Evolutionary conservation across 2,113 vertebrate genomes (phyloP).

Genomic region (Coracopsis vasa): DNA sequence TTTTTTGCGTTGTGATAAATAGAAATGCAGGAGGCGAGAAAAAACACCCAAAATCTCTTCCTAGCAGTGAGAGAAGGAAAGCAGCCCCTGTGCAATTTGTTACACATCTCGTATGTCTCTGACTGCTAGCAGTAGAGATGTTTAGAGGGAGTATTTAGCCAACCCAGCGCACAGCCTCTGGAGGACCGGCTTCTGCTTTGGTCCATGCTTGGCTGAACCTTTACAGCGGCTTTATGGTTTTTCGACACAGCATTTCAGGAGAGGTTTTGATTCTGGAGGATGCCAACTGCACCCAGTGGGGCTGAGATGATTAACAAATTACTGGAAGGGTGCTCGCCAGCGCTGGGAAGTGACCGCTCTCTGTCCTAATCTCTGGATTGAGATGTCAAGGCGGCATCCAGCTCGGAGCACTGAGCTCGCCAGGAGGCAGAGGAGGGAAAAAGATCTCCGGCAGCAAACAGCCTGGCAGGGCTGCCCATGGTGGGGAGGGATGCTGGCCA

Average conservation of each 20-base stretch:
- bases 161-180: slow-evolving; percentile 28
- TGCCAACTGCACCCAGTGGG: slow-evolving; percentile 9
- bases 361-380: slow-evolving; percentile 36
- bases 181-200: background rate
- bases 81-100: slow-evolving; percentile 51
- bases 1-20: background rate
- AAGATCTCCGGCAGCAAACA: background rate
- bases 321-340: slow-evolving; percentile 26
- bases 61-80: slow-evolving; percentile 3
- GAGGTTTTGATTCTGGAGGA: slow-evolving; percentile 18
- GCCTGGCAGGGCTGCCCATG: background rate
- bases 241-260: background rate
- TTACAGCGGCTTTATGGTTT: slow-evolving; percentile 26
- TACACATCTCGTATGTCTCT: slow-evolving; percentile 46
- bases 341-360: slow-evolving; percentile 45
- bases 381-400: slow-evolving; percentile 28
- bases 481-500: background rate
- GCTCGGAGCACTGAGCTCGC: background rate
- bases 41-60: background rate
- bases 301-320: slow-evolving; percentile 59
- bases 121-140: slow-evolving; percentile 30
- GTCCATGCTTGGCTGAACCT: slow-evolving; percentile 54
- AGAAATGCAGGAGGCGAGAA: background rate
- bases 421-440: background rate
- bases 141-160: slow-evolving; percentile 31